Conservation (phyloP, 2,113 vertebrate species). For the Labeo rohita region DNA sequence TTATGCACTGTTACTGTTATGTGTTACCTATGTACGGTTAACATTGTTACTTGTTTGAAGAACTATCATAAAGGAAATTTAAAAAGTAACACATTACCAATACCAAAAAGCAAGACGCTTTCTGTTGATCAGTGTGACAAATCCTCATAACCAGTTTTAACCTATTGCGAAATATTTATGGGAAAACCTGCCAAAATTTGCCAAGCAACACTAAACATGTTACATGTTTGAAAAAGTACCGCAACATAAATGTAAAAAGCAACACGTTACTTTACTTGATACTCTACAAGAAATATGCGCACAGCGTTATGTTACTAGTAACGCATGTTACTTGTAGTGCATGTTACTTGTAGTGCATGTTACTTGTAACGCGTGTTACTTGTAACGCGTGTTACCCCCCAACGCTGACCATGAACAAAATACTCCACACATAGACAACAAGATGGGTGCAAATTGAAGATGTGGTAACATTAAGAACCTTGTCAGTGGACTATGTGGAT, state of each 20-base stretch:
- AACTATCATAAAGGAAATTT: no score
- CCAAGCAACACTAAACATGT: neutral
- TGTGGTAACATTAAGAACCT: conserved; percentile 64
- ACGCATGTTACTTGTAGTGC: neutral
- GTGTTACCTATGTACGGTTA: no score
- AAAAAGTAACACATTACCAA: no score
- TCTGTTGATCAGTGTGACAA: no score
- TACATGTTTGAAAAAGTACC: neutral
- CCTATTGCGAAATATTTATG: no score
- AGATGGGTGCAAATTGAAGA: conserved; percentile 71
- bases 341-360: conserved; percentile 20
- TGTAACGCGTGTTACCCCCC: conserved; percentile 4
- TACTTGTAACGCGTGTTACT: neutral
- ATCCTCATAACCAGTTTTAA: no score
- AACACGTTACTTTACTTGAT: neutral
- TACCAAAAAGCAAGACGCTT: no score
- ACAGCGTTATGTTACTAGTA: neutral
- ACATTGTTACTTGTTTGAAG: no score
- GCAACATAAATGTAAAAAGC: neutral
- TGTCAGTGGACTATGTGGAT: conserved; percentile 43
- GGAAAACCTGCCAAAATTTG: no score
- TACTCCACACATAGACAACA: conserved; percentile 76
- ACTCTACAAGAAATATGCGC: neutral
- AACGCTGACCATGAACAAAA: conserved; percentile 61
- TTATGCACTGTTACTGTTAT: no score